Evolutionary conservation across 30 jellyfish, hydroid and myxozoan genomes (phyloP), one percentile per base, ranked within the genome.

Genomic region (Catostylus mosaicus): DNA sequence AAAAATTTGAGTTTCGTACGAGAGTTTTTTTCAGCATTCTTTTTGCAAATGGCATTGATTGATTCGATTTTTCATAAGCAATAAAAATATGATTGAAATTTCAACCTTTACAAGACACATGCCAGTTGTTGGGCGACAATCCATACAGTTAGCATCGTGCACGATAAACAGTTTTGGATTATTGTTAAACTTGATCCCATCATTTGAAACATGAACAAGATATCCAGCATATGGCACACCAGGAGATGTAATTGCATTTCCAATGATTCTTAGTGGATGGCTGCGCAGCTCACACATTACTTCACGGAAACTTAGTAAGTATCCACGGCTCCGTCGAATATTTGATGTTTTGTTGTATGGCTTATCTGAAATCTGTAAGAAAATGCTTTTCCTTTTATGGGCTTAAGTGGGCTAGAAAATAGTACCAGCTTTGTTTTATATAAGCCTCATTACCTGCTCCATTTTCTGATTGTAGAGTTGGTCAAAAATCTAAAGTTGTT

Each of bases 181-280:
- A 11, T 56, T 33, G 35, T 95, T 85, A 78, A 35, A 91, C 23
- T 52, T 75, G 43, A 6, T 50, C 45, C 91, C 92, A 46, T 91
- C 95, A 61, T 91, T 91, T 23, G 98, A 85, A 5, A 91, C 86
- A 20, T 78, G 82, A 59, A 85, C 75, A 47, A 68, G 37, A 48
- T 75, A 91, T 18, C 98, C 98, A 38, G 91, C 98, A 30, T 70
- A 71, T 26, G 98, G 96, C 12, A 56, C 78, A 1, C 98, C 96
- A 0, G 72, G 40, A 23, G 76, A 20, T 30, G 48, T 70, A 16
- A 20, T 40, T n/a, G 79, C 64, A 30, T 50, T 67, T 19, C 93
- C 92, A 24, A 57, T 63, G 61, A 84, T 50, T 36, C 31, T 43
- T 52, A 91, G 82, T 40, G 91, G 96, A 22, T 22, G 70, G 27